Base-by-base conservation (phyloP, 2,888 invertebrate genomes). In the Campaea margaritaria region DNA sequence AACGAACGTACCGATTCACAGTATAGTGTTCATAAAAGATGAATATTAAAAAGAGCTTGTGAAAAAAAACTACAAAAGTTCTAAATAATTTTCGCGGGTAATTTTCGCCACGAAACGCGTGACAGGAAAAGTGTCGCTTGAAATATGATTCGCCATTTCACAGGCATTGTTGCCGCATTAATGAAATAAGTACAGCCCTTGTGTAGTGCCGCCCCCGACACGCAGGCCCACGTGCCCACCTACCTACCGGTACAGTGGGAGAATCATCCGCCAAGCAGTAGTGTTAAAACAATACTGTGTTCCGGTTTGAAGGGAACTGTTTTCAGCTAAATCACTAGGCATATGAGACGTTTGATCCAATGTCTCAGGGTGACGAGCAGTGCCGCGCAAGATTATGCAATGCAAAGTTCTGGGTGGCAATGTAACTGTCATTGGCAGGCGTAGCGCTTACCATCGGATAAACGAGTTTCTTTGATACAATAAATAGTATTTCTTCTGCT, bases 61-160 rank as follows among this genome's bases (percentile, higher is more conserved):
- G n/a, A 2, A n/a, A n/a, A 31, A 41, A 39, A 39, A 14, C 14
- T 14, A 39, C 39, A 39, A 39, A 39, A 7, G 4, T 14, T 13
- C 7, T 27, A 15, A 44, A 58, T 39, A 53, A 31, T 43, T 48
- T 53, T 55, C 34, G 43, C 34, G 34, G 11, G 42, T 61, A 47
- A 56, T 56, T 51, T 42, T 10, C 1, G 9, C 13, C 43, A 28
- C 36, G 51, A 43, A 34, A 16, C 28, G 31, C 43, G 51, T 47
- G 51, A 55, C 55, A 56, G 13, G 42, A 39, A 56, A 55, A 61
- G 42, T 56, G 50, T 43, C 16, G 16, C 13, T 15, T 51, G 46
- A 56, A 46, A 51, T 51, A 60, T 53, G 21, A 39, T 31, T 50
- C 46, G 34, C 54, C 45, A 31, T 39, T 58, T 53, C 43, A 38